Evolutionary conservation across 2,113 vertebrate species (phyloP).

Genomic region (Caloenas nicobarica): DNA sequence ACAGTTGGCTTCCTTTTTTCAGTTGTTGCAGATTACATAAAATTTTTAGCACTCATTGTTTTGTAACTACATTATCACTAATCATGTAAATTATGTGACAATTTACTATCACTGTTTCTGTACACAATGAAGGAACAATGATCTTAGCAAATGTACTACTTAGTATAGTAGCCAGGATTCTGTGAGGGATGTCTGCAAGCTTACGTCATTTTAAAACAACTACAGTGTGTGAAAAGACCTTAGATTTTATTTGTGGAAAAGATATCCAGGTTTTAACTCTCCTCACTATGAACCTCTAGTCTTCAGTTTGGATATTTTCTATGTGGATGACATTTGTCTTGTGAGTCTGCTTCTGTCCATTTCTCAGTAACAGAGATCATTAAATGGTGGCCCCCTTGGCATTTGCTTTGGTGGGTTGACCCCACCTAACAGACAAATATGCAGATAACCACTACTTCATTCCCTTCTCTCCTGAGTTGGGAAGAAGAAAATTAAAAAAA

Average conservation of each 20-base stretch:
- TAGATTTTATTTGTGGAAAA: neutral
- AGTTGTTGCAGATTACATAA: neutral
- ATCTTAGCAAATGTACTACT: neutral
- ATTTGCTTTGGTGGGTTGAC: neutral
- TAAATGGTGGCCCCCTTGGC: neutral
- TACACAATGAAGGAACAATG: neutral
- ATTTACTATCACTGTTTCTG: neutral
- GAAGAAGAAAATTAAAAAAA: neutral
- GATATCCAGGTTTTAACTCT: neutral
- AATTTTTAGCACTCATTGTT: neutral
- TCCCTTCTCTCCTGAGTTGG: neutral
- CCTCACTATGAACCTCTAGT: neutral
- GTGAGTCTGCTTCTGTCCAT: neutral
- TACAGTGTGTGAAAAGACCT: neutral
- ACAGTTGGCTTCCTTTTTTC: neutral
- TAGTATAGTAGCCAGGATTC: neutral
- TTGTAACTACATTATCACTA: neutral
- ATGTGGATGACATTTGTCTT: neutral
- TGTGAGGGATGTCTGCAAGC: neutral
- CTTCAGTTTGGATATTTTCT: neutral
- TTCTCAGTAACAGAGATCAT: neutral
- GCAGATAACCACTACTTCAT: neutral
- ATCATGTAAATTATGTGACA: neutral
- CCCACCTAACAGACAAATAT: neutral
- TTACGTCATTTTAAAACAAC: neutral